A percentile compares a stretch with the other conserved stretches of the same genome.
These are phyloP conservation scores for Clitarchus hookeri DNA, from an alignment of 2,888 invertebrate species.

Conservation along the genomic window DNA sequence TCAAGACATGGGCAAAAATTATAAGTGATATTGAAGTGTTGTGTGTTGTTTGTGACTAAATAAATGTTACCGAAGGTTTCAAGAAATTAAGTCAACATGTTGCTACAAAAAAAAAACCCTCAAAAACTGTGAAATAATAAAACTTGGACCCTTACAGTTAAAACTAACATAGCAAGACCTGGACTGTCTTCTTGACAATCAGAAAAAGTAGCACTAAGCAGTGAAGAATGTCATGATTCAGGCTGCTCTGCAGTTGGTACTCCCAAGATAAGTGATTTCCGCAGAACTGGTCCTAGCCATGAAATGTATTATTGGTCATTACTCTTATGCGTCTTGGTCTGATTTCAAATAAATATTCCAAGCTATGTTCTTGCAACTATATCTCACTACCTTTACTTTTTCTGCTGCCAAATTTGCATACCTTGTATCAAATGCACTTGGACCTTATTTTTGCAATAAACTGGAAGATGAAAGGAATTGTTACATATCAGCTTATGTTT, in stretches of 20 bases:
- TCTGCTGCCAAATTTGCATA: conserved; percentile 17
- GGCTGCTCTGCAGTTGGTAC: neutral
- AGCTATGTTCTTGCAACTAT: neutral
- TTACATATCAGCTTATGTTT: too few species aligned
- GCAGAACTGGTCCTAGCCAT: conserved; percentile 15
- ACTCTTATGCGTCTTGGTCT: conserved; percentile 11
- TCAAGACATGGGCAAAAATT: neutral
- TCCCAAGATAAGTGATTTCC: conserved; percentile 19
- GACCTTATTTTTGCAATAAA: conserved; percentile 16
- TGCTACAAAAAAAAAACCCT: neutral
- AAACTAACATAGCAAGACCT: conserved; percentile 20
- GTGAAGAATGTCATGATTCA: neutral
- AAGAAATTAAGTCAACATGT: neutral
- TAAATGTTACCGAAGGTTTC: conserved; percentile 24
- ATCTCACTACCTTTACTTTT: conserved; percentile 18
- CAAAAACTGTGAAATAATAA: conserved; percentile 18
- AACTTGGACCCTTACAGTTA: conserved; percentile 12
- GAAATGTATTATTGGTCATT: neutral
- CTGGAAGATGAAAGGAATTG: too few species aligned
- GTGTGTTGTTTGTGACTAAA: conserved; percentile 24
- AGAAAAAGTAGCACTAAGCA: neutral
- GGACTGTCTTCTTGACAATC: neutral
- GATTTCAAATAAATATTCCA: conserved; percentile 18
- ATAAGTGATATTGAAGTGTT: conserved; percentile 23
- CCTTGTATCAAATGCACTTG: conserved; percentile 23